A percentile compares a stretch with the other conserved stretches of the same genome.
Conservation (phyloP, 2,113 vertebrate species). For the Clarias batrachus region DNA sequence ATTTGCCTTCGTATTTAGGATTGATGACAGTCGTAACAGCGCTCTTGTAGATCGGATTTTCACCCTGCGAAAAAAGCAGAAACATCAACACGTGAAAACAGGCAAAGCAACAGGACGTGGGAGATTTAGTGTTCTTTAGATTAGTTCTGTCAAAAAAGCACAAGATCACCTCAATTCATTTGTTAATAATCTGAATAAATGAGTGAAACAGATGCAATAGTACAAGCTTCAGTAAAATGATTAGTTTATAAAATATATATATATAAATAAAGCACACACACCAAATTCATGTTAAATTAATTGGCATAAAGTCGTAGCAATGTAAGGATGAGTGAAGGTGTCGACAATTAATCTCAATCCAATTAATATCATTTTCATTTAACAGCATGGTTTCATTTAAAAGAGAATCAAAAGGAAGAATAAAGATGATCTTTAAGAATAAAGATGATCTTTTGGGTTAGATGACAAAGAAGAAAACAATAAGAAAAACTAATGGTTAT, state of each 20-base stretch:
- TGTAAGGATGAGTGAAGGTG: not conserved
- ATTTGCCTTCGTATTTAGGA: slow-evolving; percentile 98
- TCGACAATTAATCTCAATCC: too few species aligned
- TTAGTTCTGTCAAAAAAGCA: not conserved
- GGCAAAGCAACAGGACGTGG: not conserved
- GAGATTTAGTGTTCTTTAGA: not conserved
- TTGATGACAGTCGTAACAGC: slow-evolving; percentile 98
- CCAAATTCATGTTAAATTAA: not conserved
- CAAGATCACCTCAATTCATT: not conserved
- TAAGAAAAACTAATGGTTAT: not conserved
- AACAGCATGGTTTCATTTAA: not conserved
- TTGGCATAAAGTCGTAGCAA: not conserved
- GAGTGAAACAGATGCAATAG: not conserved
- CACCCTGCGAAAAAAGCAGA: slow-evolving; percentile 77
- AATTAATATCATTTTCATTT: not conserved
- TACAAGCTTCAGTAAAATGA: not conserved
- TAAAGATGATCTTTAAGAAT: not conserved
- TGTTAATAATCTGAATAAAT: not conserved
- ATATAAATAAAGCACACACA: not conserved
- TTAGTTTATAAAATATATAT: not conserved
- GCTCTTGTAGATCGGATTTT: slow-evolving; percentile 99
- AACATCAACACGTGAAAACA: not conserved
- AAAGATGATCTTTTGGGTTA: not conserved
- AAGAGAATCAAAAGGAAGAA: not conserved
- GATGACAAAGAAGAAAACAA: not conserved